Evolutionary conservation across 2,888 invertebrate genomes (phyloP).

Genomic region (Diloba caeruleocephala): DNA sequence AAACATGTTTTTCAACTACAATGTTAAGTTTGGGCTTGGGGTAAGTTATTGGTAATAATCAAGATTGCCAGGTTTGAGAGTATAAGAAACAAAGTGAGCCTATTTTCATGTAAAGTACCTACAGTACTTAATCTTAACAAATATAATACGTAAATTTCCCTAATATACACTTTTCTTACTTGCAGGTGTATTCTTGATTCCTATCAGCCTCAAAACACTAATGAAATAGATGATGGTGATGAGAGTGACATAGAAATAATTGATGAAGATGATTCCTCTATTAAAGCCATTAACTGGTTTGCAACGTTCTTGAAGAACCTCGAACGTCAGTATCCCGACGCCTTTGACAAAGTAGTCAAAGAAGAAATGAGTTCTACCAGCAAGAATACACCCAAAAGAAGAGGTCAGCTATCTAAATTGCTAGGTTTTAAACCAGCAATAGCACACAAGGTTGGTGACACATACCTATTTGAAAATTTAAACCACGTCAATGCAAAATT

Average conservation of each 20-base stretch:
- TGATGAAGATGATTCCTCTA: conserved; percentile 73
- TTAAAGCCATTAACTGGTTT: conserved; percentile 86
- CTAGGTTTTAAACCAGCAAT: conserved; percentile 88
- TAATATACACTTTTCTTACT: conserved; percentile 20
- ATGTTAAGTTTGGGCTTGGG: too few relatives aligned
- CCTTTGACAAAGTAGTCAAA: conserved; percentile 92
- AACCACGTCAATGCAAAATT: conserved; percentile 92
- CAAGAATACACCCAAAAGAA: conserved; percentile 65
- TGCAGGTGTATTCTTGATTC: conserved; percentile 85
- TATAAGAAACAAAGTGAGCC: too few relatives aligned
- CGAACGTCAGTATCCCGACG: conserved; percentile 92
- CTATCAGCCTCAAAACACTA: conserved; percentile 58
- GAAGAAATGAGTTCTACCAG: conserved; percentile 81
- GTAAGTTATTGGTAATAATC: too few relatives aligned
- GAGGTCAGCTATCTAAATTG: conserved; percentile 78
- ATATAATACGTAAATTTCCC: background rate
- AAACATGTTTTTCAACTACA: too few relatives aligned
- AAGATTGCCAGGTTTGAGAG: too few relatives aligned
- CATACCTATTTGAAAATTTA: conserved; percentile 91
- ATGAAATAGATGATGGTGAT: conserved; percentile 62
- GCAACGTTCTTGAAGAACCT: conserved; percentile 88
- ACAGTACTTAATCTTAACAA: background rate
- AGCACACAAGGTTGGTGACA: conserved; percentile 84
- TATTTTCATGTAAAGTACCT: background rate
- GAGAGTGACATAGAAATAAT: conserved; percentile 84